These are phyloP conservation scores for Meloidogyne chitwoodi DNA, from an alignment of 1,140 invertebrate genomes.

Conservation along the genomic window DNA sequence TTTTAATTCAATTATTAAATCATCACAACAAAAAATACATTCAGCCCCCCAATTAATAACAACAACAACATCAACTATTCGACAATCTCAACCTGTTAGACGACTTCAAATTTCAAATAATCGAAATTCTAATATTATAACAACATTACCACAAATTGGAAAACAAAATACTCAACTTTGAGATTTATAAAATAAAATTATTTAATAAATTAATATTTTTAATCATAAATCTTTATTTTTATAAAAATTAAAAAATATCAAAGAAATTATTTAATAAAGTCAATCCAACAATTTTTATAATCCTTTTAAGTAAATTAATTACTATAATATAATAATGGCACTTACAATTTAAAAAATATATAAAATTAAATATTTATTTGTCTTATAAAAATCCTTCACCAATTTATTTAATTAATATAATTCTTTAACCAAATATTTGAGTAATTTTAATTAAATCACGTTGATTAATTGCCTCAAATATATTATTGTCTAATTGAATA, in stretches of 20 bases:
- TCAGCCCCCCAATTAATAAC: background rate
- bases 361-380: too few species aligned
- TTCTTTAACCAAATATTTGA: background rate
- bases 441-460: slow-evolving; percentile 6
- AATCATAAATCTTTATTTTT: background rate
- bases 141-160: background rate
- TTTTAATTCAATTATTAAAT: slow-evolving; percentile 16
- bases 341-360: too few species aligned
- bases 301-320: too few species aligned
- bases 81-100: background rate
- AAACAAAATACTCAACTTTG: background rate
- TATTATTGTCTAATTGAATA: background rate
- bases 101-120: background rate
- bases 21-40: background rate
- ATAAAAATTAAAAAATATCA: too few species aligned
- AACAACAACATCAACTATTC: background rate
- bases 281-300: too few species aligned
- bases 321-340: too few species aligned
- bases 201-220: background rate
- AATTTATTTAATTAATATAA: background rate
- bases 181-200: background rate
- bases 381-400: background rate
- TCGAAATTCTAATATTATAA: background rate
- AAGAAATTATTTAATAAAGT: too few species aligned
- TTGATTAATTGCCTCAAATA: slow-evolving; percentile 14